Evolutionary conservation across 2,888 invertebrate genomes (phyloP), one percentile per base, ranked within the genome.

Genomic region (Dicyrtoma fusca): DNA sequence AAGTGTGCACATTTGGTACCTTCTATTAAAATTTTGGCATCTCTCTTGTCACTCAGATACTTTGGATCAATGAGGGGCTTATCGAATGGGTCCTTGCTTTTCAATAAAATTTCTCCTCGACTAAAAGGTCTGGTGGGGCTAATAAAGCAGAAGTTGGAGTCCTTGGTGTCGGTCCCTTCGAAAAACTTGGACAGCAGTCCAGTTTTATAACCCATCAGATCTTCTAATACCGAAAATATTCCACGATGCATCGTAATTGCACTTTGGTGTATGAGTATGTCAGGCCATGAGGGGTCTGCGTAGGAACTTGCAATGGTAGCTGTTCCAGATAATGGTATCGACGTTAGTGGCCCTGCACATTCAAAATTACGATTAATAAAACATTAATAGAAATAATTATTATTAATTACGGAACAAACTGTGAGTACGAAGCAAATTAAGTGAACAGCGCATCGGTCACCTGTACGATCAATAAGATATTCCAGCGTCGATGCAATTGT

Each of bases 141-240:
- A 21, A 63, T 19, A 10, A 44, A 44, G 19, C 23, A 8, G 10
- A 45, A 45, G 13, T 45, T 19, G 14, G 63, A 63, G n/a, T 63
- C 63, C 21, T 47, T 63, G 4, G 42, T 44, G 19, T 63, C 63
- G 5, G 19, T 47, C 13, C 3, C 45, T 8, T 14, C n/a, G 21
- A 19, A 63, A 8, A 26, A 26, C 10, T 23, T 26, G 8, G 63
- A 63, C 10, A 63, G 21, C 5, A 63, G 5, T 1, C 47, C 47
- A 21, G 63, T 34, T 63, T 63, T 63, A 45, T 42, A 47, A 4
- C 63, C 63, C 19, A 63, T 34, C 4, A 63, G 44, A 19, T 63
- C 63, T 44, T 34, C 63, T 19, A 63, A n/a, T 13, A 47, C 21
- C 3, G 63, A 44, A 10, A 19, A 6, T 1, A 21, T 8, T 8